Conservation (phyloP, 2,888 invertebrate genomes). For the Neoscelio sp. region DNA sequence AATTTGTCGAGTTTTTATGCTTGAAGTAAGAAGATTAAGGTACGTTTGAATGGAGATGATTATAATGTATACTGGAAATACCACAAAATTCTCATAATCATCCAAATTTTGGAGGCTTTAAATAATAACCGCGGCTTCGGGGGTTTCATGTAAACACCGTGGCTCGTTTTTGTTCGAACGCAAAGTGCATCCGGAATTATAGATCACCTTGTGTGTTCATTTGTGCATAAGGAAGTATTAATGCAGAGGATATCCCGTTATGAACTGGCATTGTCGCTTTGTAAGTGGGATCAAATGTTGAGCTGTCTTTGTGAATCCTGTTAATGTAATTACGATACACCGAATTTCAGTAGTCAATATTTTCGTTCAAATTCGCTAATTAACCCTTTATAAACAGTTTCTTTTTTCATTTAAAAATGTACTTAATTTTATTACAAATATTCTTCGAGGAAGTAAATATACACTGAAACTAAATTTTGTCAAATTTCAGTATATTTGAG, state of each 20-base stretch:
- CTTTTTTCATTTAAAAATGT: too few relatives aligned
- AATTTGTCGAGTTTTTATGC: slow-evolving; percentile 22
- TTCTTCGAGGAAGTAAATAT: too few relatives aligned
- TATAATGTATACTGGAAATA: neutral
- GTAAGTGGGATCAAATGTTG: neutral
- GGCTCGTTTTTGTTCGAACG: neutral
- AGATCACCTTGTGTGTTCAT: slow-evolving; percentile 2
- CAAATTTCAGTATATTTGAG: too few relatives aligned
- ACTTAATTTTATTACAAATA: too few relatives aligned
- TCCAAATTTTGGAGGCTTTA: slow-evolving; percentile 2
- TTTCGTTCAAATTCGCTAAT: slow-evolving; percentile 4
- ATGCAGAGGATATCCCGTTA: slow-evolving; percentile 5
- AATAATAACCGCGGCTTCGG: slow-evolving; percentile 10
- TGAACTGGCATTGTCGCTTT: slow-evolving; percentile 7
- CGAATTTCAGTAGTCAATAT: neutral
- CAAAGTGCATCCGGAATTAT: neutral
- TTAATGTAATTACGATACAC: slow-evolving; percentile 1
- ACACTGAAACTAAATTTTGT: too few relatives aligned
- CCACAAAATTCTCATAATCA: slow-evolving; percentile 9
- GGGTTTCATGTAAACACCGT: neutral
- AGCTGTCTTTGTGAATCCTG: slow-evolving; percentile 3
- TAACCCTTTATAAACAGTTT: too few relatives aligned
- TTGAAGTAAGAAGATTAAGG: slow-evolving; percentile 32
- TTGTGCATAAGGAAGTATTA: slow-evolving; percentile 29
- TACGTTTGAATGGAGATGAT: slow-evolving; percentile 8